Conservation (phyloP, 2,113 vertebrate genomes). For the Xenopus borealis region DNA sequence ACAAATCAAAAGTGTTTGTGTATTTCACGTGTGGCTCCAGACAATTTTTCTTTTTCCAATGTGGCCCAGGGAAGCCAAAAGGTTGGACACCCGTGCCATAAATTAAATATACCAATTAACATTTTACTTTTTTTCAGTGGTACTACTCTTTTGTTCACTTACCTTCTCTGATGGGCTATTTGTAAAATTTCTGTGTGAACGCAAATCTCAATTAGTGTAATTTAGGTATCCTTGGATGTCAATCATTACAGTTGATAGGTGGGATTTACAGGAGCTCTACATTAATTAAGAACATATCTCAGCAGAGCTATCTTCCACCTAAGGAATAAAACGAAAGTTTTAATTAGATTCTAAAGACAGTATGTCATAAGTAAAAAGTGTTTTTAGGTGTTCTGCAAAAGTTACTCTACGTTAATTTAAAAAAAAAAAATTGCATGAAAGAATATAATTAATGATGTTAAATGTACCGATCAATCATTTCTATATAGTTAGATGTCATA, state of each 20-base stretch:
- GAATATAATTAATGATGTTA: conserved; percentile 44
- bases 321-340: conserved; percentile 73
- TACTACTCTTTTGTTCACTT: conserved; percentile 61
- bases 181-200: conserved; percentile 54
- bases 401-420: conserved; percentile 49
- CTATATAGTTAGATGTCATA: conserved; percentile 10
- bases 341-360: conserved; percentile 66
- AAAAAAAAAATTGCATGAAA: conserved; percentile 49
- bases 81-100: neutral
- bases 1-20: too few relatives aligned
- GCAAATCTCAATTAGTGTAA: conserved; percentile 73
- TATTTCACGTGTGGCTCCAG: too few relatives aligned
- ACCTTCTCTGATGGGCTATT: conserved; percentile 70
- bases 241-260: conserved; percentile 74
- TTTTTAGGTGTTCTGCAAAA: conserved; percentile 30
- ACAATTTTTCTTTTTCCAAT: too few relatives aligned
- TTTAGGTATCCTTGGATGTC: conserved; percentile 72
- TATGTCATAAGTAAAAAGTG: conserved; percentile 58
- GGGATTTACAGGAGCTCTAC: conserved; percentile 68
- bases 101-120: conserved; percentile 39
- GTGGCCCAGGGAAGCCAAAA: too few relatives aligned
- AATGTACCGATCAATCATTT: conserved; percentile 33
- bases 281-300: conserved; percentile 79
- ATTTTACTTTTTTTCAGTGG: conserved; percentile 26
- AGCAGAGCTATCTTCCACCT: conserved; percentile 72